Evolutionary conservation across 2,797 vertebrate species (phyloP), one percentile per base, ranked within the genome.

Genomic region (Pogonophryne albipinna): DNA sequence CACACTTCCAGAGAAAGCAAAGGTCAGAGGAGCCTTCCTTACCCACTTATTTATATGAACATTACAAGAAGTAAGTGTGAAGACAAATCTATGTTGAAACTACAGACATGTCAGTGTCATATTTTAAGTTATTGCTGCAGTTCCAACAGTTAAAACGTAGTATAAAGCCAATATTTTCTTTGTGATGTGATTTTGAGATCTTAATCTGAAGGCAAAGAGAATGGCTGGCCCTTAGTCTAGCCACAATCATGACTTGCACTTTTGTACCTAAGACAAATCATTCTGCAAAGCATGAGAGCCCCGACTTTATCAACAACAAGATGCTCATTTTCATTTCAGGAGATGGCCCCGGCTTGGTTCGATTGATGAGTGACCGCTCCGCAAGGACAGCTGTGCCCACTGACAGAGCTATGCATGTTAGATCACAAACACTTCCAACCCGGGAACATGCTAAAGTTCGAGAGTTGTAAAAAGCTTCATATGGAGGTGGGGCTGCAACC

Each of bases 311-410:
- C 34, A 15, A 55, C 34, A 44, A 59, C 4, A 49, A 51, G 53
- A 38, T 62, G 58, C 16, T 61, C 34, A 20, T 83, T 79, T 85
- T 78, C 58, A 88, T 82, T 72, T 46, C 53, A 63, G 65, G 49
- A 55, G 64, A 41, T 45, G 34, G 51, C 66, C 60, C 34, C 56
- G 41, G 72, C 46, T 56, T 62, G 47, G 42, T 77, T 71, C 65
- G 79, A 50, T 67, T 51, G 82, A 44, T 17, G 46, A 58, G 50
- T 71, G 82, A 80, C 77, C 77, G 44, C 27, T 59, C n/a, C 14
- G 44, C 10, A 1, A 49, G 72, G 63, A 91, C 92, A 93, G 90
- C 93, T 94, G 94, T 82, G 67, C 3, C 70, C 76, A 71, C 78
- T 78, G 53, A 86, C 84, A 76, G 63, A 78, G 66, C 66, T 76